Base-by-base conservation (phyloP, 2,113 vertebrate species). In the Bubo scandiacus region DNA sequence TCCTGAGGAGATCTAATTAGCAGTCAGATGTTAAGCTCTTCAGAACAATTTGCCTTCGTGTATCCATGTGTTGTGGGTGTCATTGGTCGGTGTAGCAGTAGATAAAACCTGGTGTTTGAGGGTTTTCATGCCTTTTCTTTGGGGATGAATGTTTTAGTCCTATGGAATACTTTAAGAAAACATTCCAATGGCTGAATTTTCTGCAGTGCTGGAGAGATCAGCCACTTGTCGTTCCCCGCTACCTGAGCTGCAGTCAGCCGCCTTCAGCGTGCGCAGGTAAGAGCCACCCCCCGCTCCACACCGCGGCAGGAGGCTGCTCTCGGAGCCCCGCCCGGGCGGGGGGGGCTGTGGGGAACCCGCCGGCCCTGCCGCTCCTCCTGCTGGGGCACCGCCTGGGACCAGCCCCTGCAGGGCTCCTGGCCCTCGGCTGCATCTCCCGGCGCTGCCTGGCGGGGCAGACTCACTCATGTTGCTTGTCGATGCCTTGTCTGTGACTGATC, bases 261-360 rank as follows among this genome's bases (percentile, higher is more conserved):
- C 36, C 22, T 77, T 42, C 49, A 15, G 11, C 43, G 30, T 11
- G 16, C 12, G 10, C 66, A 65, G 42, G 52, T 57, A 22, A 61
- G 57, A 58, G 14, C 18, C 38, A 38, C 9, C 34, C 59, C 36
- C 62, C 55, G 12, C 45, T 32, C n/a, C n/a, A 16, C 22, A 8
- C 23, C 45, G 10, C 10, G 51, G 61, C 45, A 82, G 25, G 4
- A 1, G 42, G 54, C 40, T 43, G 17, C 18, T 40, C 12, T 29
- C 29, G 55, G 13, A 43, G 45, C n/a, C 40, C 2, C 26, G 18
- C 22, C 45, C 26, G 40, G 18, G 0, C 40, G 40, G 40, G 1
- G 79, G 32, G 22, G 19, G 17, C 25, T 25, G 21, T 4, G 32
- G 1, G 6, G 57, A 26, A 30, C 18, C 9, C 1, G 0, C 0